These are phyloP conservation scores for Hemibagrus guttatus DNA, from an alignment of 2,797 vertebrate genomes.

Conservation along the genomic window DNA sequence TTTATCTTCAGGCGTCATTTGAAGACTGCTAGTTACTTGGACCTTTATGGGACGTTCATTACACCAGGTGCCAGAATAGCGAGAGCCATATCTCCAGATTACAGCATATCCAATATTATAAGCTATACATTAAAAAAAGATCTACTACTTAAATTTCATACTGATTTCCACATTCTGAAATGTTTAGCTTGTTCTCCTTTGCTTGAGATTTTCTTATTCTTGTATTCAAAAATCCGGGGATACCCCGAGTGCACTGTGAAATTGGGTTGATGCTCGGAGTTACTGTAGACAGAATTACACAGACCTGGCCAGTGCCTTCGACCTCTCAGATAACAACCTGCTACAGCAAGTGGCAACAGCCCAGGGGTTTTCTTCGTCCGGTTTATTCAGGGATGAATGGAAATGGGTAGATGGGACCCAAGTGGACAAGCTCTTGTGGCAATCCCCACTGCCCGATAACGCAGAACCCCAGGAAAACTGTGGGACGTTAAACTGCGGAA, in stretches of 20 bases:
- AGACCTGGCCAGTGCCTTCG: not conserved
- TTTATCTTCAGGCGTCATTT: too few relatives aligned
- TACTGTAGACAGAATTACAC: slow-evolving; percentile 49
- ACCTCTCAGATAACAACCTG: not conserved
- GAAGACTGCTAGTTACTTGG: too few relatives aligned
- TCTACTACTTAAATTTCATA: too few relatives aligned
- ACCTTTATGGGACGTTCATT: too few relatives aligned
- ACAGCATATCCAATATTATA: too few relatives aligned
- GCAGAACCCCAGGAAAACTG: not conserved
- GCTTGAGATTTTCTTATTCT: not conserved
- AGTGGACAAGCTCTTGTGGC: not conserved
- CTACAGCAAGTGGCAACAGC: not conserved
- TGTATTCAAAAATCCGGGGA: not conserved
- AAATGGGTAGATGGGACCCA: not conserved
- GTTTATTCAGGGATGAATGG: slow-evolving; percentile 24
- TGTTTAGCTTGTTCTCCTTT: not conserved
- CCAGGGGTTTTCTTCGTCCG: not conserved
- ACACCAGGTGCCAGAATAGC: too few relatives aligned
- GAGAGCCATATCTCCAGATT: too few relatives aligned
- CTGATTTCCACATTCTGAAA: too few relatives aligned
- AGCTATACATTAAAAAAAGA: too few relatives aligned
- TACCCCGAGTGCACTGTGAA: too few relatives aligned
- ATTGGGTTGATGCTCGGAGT: not conserved
- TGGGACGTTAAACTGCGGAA: not conserved
- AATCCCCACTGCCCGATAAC: not conserved